Percentiles rank a stretch among this genome's conserved stretches.
Conservation (phyloP, 2,797 vertebrate genomes). For the Galago senegalensis region DNA sequence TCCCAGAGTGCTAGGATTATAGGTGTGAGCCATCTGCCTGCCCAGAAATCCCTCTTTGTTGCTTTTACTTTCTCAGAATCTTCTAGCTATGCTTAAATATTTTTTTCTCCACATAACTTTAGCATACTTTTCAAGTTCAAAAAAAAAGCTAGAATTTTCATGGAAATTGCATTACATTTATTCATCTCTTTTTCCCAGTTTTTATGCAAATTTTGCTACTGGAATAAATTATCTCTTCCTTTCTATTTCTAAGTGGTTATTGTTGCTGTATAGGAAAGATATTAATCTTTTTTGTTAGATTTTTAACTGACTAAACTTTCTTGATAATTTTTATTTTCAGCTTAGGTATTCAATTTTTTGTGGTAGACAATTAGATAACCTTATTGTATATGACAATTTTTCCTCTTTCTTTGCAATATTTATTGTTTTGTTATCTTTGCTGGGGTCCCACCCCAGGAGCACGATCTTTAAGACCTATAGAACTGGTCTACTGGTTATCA, state of each 20-base stretch:
- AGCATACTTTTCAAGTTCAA: conserved; percentile 27
- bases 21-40: too few species aligned
- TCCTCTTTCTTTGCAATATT: background rate
- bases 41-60: background rate
- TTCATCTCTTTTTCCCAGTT: background rate
- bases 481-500: too few species aligned
- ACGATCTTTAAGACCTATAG: too few species aligned
- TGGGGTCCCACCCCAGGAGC: too few species aligned
- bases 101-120: conserved; percentile 27
- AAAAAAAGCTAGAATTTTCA: conserved; percentile 5
- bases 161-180: conserved; percentile 33
- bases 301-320: conserved; percentile 34
- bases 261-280: background rate
- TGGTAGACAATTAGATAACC: background rate
- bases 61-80: background rate
- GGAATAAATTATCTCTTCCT: background rate
- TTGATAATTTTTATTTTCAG: conserved; percentile 49
- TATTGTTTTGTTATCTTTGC: background rate
- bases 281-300: background rate
- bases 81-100: conserved; percentile 26
- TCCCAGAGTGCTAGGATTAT: too few species aligned
- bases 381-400: conserved; percentile 21
- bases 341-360: conserved; percentile 49
- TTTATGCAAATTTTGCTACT: background rate
- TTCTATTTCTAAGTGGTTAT: conserved; percentile 39